Percentiles rank a stretch among this genome's conserved stretches.
phyloP scores from a whole-genome alignment of 2,888 invertebrate species.

The Cremastinae sp. region DNA sequence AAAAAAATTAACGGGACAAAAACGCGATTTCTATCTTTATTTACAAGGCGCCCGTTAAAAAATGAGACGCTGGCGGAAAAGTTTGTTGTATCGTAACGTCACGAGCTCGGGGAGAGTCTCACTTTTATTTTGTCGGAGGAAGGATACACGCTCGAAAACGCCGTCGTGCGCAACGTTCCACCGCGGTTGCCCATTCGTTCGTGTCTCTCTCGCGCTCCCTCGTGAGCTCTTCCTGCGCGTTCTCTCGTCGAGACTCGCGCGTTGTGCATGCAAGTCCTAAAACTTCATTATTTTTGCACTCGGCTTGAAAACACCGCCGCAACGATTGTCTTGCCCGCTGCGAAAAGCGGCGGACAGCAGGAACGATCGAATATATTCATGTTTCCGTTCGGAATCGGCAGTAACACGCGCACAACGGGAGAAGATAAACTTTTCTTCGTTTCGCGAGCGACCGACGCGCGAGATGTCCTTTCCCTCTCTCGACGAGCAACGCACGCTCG shows the following conservation, averaged over 20 bases:
- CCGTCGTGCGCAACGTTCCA: conserved; percentile 40
- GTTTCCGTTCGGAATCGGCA: background rate
- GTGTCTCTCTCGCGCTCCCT: conserved; percentile 26
- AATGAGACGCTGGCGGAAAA: background rate
- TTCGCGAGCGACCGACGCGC: conserved; percentile 38
- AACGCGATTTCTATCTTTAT: no score
- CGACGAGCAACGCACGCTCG: conserved; percentile 27
- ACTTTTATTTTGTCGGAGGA: conserved; percentile 28
- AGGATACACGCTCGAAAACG: conserved; percentile 47
- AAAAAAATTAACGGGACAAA: no score
- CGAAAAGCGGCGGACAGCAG: no score
- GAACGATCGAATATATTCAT: background rate
- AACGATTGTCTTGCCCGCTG: no score
- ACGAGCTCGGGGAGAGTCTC: conserved; percentile 20
- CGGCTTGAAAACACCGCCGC: no score
- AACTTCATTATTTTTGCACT: no score
- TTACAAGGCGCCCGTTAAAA: no score
- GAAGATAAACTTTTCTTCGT: conserved; percentile 24
- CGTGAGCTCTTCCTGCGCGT: conserved; percentile 34
- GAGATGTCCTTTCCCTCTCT: conserved; percentile 21
- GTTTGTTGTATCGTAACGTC: conserved; percentile 22
- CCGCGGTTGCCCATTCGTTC: conserved; percentile 50
- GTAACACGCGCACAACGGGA: background rate
- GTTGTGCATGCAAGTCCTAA: no score
- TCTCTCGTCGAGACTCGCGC: background rate